phyloP scores from a whole-genome alignment of 2,888 invertebrate species.

The Elegia similella region DNA sequence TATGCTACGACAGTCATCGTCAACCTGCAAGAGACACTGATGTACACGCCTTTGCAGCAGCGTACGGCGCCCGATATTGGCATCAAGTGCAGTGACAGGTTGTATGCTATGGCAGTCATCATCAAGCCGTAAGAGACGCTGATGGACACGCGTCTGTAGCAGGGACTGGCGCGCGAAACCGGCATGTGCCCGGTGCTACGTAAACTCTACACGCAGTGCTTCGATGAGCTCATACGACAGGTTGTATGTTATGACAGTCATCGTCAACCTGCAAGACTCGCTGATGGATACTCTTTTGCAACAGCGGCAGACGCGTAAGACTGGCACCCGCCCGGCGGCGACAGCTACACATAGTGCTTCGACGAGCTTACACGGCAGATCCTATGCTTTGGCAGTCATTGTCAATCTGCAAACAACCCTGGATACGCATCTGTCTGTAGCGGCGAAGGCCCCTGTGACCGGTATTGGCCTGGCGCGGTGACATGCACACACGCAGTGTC shows the following conservation, averaged over 20 bases:
- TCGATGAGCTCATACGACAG: constrained; percentile 85
- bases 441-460: too few relatives aligned
- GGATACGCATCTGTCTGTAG: too few relatives aligned
- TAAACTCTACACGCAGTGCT: constrained; percentile 97
- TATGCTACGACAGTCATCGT: not conserved
- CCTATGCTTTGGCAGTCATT: too few relatives aligned
- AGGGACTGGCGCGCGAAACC: constrained; percentile 96
- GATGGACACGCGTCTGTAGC: constrained; percentile 93
- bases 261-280: constrained; percentile 25
- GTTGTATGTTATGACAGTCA: constrained; percentile 32
- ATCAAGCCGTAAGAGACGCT: constrained; percentile 97
- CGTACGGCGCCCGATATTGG: too few relatives aligned
- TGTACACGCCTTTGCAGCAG: too few relatives aligned
- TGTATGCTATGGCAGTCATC: constrained; percentile 87
- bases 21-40: too few relatives aligned
- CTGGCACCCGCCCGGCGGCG: constrained; percentile 95
- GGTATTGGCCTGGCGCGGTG: too few relatives aligned
- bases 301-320: constrained; percentile 95
- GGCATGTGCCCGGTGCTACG: constrained; percentile 97
- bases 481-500: too few relatives aligned
- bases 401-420: too few relatives aligned
- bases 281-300: constrained; percentile 91
- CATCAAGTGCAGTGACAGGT: too few relatives aligned
- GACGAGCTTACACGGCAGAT: too few relatives aligned
- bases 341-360: too few relatives aligned